Conservation (phyloP, 2,888 invertebrate species). For the Drosophila sordidula region DNA sequence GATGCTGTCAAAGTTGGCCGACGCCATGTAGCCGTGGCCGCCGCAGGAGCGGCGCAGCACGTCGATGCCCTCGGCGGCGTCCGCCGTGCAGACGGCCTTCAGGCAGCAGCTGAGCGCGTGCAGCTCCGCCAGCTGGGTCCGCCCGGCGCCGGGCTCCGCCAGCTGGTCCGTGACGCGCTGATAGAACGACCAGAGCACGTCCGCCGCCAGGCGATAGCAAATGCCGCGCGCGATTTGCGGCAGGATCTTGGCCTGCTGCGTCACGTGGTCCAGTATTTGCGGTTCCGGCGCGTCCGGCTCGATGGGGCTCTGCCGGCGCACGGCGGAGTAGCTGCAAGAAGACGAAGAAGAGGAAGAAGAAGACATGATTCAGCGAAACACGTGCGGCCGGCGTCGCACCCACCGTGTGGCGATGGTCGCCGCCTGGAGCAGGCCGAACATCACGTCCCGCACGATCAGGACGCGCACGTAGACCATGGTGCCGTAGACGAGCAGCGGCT, state of each 20-base stretch:
- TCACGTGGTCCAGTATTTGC: conserved; percentile 95
- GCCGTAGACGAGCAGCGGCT: conserved; percentile 93
- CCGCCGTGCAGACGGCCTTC: conserved; percentile 93
- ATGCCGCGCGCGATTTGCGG: conserved; percentile 92
- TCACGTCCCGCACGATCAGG: conserved; percentile 91
- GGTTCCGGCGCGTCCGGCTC: conserved; percentile 91
- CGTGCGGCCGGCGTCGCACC: background rate
- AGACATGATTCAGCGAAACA: too few species aligned
- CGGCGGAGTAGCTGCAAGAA: conserved; percentile 89
- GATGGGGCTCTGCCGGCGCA: conserved; percentile 94
- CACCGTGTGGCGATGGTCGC: conserved; percentile 95
- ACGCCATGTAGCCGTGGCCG: conserved; percentile 96
- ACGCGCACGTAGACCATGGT: conserved; percentile 96
- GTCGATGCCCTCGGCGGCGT: conserved; percentile 91
- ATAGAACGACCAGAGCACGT: conserved; percentile 93
- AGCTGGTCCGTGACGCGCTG: conserved; percentile 91
- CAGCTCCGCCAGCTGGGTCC: conserved; percentile 88
- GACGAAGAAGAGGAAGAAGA: background rate
- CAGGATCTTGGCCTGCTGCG: conserved; percentile 96
- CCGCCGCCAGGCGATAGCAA: conserved; percentile 91
- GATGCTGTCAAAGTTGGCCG: conserved; percentile 92
- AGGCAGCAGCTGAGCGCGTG: conserved; percentile 96
- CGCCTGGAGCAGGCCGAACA: conserved; percentile 91
- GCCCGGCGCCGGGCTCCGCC: conserved; percentile 87
- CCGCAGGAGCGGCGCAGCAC: conserved; percentile 95